These are phyloP conservation scores for Ancistrus triradiatus DNA, from an alignment of 2,113 vertebrate genomes.

Conservation along the genomic window DNA sequence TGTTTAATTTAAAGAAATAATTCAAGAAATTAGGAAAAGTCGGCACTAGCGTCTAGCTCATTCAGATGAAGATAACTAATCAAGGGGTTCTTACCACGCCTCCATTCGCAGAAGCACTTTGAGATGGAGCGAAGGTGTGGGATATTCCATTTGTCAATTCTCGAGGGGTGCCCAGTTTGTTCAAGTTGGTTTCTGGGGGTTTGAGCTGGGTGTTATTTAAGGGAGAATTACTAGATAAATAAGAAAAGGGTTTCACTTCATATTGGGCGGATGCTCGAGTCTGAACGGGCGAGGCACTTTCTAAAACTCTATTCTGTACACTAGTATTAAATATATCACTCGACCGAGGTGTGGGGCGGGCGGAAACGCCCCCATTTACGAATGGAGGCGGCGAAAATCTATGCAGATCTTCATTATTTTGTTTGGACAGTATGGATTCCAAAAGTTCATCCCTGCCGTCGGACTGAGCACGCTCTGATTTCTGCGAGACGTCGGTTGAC, in stretches of 20 bases:
- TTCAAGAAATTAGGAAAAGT: too few species aligned
- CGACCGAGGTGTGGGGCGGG: not conserved
- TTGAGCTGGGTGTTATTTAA: not conserved
- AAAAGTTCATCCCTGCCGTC: conserved; percentile 11
- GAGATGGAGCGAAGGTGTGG: not conserved
- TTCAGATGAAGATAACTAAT: not conserved
- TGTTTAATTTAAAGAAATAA: not conserved
- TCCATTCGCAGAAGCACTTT: not conserved
- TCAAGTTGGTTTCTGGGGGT: not conserved
- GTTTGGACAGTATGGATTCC: conserved; percentile 26
- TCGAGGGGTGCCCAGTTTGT: not conserved
- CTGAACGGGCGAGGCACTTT: too few species aligned
- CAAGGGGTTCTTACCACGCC: conserved; percentile 24
- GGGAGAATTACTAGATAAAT: not conserved
- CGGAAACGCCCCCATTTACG: not conserved
- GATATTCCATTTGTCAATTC: not conserved
- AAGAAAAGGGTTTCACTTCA: not conserved
- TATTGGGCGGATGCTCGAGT: not conserved
- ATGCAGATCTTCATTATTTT: not conserved
- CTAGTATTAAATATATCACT: too few species aligned
- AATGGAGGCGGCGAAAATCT: not conserved
- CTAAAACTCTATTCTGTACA: too few species aligned
- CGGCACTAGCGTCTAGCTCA: too few species aligned
- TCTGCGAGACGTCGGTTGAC: not conserved
- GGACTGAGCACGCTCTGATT: not conserved